These are phyloP conservation scores for Drosophila greeni DNA, from an alignment of 2,888 invertebrate species.

Conservation along the genomic window DNA sequence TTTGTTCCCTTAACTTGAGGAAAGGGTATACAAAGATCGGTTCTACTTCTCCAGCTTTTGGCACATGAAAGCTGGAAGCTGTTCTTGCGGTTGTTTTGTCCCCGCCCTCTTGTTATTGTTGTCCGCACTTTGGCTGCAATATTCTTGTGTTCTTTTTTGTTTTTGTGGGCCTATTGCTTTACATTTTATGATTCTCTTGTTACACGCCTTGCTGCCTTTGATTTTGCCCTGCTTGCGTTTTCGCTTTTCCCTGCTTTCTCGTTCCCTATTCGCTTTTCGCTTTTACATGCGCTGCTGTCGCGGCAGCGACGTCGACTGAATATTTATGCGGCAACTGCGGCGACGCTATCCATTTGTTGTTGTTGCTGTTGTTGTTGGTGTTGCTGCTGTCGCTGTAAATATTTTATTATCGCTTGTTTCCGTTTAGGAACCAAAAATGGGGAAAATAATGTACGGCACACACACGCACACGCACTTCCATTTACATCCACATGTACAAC, in stretches of 20 bases:
- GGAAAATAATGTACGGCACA: conserved; percentile 51
- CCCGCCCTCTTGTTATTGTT: conserved; percentile 9
- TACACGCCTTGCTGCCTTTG: conserved; percentile 64
- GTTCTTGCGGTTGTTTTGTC: conserved; percentile 21
- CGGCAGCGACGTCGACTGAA: conserved; percentile 43
- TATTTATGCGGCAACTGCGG: conserved; percentile 47
- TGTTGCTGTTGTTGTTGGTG: conserved; percentile 34
- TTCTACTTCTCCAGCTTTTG: not conserved
- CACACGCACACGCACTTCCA: conserved; percentile 20
- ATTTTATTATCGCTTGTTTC: conserved; percentile 73
- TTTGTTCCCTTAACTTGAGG: not conserved
- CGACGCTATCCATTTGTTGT: conserved; percentile 49
- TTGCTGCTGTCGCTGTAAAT: conserved; percentile 58
- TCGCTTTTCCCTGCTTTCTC: conserved; percentile 15
- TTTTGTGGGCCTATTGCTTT: conserved; percentile 23
- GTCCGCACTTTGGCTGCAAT: conserved; percentile 13
- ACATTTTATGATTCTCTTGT: conserved; percentile 38
- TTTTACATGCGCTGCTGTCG: conserved; percentile 26
- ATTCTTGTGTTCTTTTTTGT: conserved; percentile 10
- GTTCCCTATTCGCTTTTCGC: conserved; percentile 12
- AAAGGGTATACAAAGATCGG: not conserved
- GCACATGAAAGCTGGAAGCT: conserved; percentile 13
- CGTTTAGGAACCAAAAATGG: conserved; percentile 69
- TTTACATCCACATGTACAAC: conserved; percentile 20
- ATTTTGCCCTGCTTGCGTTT: conserved; percentile 41